Base-by-base conservation (phyloP, 2,797 vertebrate species). In the Gastrophryne carolinensis region DNA sequence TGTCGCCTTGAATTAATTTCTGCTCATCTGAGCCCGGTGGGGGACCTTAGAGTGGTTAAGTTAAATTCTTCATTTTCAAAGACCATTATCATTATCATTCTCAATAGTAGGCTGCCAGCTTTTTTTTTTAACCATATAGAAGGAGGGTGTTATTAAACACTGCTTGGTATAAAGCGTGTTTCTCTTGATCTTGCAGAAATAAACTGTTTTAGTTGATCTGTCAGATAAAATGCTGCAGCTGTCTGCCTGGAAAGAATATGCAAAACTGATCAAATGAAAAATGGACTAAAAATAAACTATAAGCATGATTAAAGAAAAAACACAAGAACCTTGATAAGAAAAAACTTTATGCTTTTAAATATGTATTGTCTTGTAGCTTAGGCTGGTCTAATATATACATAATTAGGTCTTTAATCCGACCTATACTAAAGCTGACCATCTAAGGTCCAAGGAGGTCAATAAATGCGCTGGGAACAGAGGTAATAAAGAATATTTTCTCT, bases 1-100 rank as follows among this genome's bases (percentile, higher is more conserved):
- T 91, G 91, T 87, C 87, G 81, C 86, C 87, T 88, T 89, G 91
- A 91, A 92, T 92, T 93, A 92, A 92, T 93, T 91, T 91, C 90
- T 87, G 89, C 89, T 89, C 83, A 84, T 84, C 78, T 90, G 88
- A 90, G 84, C 90, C 83, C 91, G 91, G 91, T 89, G 88, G 91
- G 90, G 89, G 85, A 86, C 74, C 81, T 87, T 72, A 87, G 87
- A 93, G 89, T 90, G 88, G 82, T 84, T 88, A 86, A 79, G 86
- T 88, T 88, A 87, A 87, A 89, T 89, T 91, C 85, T 86, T 88
- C 84, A 78, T 87, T 89, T 86, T 78, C 73, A 87, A 85, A 86
- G 82, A 84, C 80, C 80, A 79, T 83, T 81, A 80, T 52, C 81
- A 63, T 83, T 78, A 78, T 78, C 75, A 84, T 86, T 88, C 89